A percentile compares a stretch with the other conserved stretches of the same genome.
Conservation (phyloP, 2,113 vertebrate genomes). For the Thalassoma bifasciatum region DNA sequence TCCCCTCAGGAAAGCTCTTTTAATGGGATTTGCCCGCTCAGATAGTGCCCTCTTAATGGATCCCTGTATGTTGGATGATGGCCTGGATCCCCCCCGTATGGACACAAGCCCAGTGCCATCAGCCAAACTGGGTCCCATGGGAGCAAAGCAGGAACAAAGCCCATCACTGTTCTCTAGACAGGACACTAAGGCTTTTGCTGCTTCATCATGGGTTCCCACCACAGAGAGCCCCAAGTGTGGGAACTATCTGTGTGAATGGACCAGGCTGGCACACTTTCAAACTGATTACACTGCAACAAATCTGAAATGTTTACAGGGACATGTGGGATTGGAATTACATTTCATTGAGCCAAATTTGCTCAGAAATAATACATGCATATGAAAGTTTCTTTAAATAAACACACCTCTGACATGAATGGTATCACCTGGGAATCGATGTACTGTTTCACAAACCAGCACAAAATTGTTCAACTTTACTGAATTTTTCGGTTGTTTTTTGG, state of each 20-base stretch:
- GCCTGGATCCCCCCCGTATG: constrained; percentile 58
- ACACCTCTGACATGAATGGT: not conserved
- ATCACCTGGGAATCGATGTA: too few relatives aligned
- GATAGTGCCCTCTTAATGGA: constrained; percentile 45
- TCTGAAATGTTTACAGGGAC: not conserved
- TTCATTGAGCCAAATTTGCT: not conserved
- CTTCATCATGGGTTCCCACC: constrained; percentile 64
- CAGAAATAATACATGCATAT: not conserved
- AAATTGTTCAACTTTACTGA: too few relatives aligned
- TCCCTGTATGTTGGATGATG: constrained; percentile 60
- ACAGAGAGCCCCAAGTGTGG: constrained; percentile 44
- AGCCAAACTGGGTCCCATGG: constrained; percentile 65
- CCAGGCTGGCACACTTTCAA: constrained; percentile 18
- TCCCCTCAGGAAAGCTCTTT: constrained; percentile 4
- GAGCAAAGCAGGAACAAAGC: constrained; percentile 68
- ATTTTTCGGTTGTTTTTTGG: too few relatives aligned
- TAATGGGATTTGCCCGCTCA: constrained; percentile 39
- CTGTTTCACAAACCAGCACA: too few relatives aligned
- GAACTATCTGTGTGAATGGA: constrained; percentile 29
- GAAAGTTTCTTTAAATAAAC: not conserved
- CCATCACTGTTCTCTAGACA: constrained; percentile 63
- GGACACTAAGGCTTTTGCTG: constrained; percentile 45
- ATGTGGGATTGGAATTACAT: not conserved
- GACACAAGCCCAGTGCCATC: constrained; percentile 59
- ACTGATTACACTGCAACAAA: not conserved